Conservation (phyloP, 2,797 vertebrate genomes). For the Brotogeris chrysoptera region DNA sequence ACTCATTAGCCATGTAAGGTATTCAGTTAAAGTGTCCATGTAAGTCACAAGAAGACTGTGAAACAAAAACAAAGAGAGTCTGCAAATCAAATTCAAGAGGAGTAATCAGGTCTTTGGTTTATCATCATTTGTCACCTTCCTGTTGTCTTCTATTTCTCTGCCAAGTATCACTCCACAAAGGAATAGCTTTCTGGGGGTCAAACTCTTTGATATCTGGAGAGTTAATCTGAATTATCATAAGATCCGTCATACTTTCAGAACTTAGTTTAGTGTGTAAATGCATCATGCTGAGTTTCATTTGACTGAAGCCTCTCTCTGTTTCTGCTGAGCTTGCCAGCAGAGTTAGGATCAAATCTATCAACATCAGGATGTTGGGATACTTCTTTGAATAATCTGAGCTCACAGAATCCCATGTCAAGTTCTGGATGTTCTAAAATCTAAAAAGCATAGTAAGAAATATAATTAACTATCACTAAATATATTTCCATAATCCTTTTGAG, state of each 20-base stretch:
- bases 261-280: not conserved
- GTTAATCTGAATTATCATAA: conserved; percentile 70
- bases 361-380: conserved; percentile 67
- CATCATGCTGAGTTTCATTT: conserved; percentile 43
- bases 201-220: conserved; percentile 64
- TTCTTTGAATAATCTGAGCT: conserved; percentile 66
- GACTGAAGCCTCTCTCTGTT: conserved; percentile 56
- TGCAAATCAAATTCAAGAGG: conserved; percentile 44
- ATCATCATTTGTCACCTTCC: not conserved
- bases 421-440: conserved; percentile 68
- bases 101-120: conserved; percentile 7
- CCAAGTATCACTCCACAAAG: conserved; percentile 59
- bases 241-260: conserved; percentile 47
- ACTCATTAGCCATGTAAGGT: not conserved
- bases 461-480: not conserved
- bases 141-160: conserved; percentile 9
- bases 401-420: conserved; percentile 66
- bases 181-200: conserved; percentile 62
- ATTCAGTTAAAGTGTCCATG: not conserved
- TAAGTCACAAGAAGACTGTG: not conserved
- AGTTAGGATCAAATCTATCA: conserved; percentile 65
- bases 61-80: not conserved
- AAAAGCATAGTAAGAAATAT: not conserved
- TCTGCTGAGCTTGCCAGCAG: conserved; percentile 67
- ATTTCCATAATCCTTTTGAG: not conserved